Evolutionary conservation across 2,797 vertebrate species (phyloP), one percentile per base, ranked within the genome.

Genomic region (Crenuchus spilurus): DNA sequence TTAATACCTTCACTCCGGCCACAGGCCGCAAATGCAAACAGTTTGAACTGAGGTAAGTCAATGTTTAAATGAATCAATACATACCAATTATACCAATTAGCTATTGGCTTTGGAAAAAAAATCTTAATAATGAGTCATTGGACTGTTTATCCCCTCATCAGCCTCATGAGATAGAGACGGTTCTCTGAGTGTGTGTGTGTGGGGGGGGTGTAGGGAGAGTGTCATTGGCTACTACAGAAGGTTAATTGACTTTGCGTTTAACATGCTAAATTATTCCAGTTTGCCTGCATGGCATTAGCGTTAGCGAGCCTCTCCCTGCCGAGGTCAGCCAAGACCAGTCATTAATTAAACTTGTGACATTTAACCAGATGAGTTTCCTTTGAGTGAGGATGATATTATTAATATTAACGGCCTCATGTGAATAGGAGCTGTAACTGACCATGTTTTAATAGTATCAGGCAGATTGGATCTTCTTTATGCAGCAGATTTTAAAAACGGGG

Each of bases 261-360:
- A 84, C 80, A 86, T 83, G 76, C 80, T 86, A 83, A 76, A 82
- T 84, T 84, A 84, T 83, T 83, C 80, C 82, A 68, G 72, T 81
- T 67, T 82, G 84, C 75, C 84, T 83, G 77, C 82, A 91, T 92
- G 88, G 88, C 81, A 85, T 91, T 93, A 91, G 90, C 88, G 90
- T 90, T 92, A 90, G 91, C 82, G 87, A 88, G 83, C 85, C 86
- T 49, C 91, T 90, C 92, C 90, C 90, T 88, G 87, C 85, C 81
- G 90, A 80, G 80, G 78, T 79, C 79, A 84, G 72, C 66, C 75
- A 73, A 88, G 91, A 91, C 90, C 91, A 89, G 91, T 92, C 91
- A 92, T 94, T 93, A 93, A 94, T 94, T 94, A 93, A 92, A 92
- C 91, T 89, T 91, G 88, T 93, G 93, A 94, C 93, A 92, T 93